These are phyloP conservation scores for Thecocarcelia acutangulata DNA, from an alignment of 2,888 invertebrate genomes.

Conservation along the genomic window DNA sequence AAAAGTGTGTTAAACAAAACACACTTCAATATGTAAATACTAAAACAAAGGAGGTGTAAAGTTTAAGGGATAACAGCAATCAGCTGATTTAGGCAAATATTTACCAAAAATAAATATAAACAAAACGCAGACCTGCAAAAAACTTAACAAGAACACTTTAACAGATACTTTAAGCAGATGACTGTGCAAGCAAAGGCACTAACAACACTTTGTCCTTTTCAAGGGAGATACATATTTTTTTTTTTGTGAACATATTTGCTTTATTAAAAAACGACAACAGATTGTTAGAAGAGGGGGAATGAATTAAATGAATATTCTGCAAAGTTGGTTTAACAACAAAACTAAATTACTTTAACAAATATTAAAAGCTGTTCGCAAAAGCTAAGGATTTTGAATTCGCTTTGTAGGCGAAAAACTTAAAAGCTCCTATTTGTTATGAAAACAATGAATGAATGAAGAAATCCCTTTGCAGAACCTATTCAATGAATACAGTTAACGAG, in stretches of 20 bases:
- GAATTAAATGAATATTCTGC: no score
- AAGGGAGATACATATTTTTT: no score
- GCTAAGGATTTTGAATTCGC: conserved; percentile 52
- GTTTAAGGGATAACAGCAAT: conserved; percentile 34
- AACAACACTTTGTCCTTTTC: neutral
- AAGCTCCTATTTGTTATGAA: conserved; percentile 39
- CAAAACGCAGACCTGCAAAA: neutral
- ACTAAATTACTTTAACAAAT: no score
- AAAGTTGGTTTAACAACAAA: no score
- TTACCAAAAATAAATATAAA: conserved; percentile 47
- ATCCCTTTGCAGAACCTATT: conserved; percentile 49
- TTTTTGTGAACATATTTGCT: no score
- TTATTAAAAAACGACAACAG: no score
- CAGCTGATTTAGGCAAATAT: conserved; percentile 62
- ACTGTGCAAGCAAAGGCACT: no score
- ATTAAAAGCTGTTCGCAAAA: conserved; percentile 32
- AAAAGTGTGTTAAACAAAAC: conserved; percentile 2
- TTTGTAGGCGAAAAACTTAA: conserved; percentile 2
- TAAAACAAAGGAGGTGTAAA: neutral
- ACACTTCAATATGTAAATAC: neutral
- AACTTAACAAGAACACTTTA: conserved; percentile 1
- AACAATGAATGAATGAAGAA: conserved; percentile 57
- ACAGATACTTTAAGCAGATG: neutral
- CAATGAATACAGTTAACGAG: conserved; percentile 61
- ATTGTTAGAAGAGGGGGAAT: no score